Conservation (phyloP, 2,797 vertebrate genomes). For the Erpetoichthys calabaricus region DNA sequence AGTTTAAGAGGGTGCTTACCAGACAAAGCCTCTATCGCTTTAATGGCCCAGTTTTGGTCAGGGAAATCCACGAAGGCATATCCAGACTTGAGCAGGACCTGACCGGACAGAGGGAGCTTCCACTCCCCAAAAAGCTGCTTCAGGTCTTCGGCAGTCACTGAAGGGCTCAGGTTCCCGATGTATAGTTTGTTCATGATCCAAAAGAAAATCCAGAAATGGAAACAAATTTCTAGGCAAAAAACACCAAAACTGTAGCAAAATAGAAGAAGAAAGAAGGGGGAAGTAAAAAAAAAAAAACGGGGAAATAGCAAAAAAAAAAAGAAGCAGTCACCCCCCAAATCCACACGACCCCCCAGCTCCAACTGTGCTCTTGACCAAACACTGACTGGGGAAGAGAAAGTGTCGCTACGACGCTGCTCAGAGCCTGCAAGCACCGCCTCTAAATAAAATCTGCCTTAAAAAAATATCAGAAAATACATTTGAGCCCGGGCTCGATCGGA, state of each 20-base stretch:
- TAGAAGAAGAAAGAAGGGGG: conserved; percentile 22
- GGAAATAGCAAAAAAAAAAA: conserved; percentile 29
- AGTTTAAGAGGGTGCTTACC: conserved; percentile 55
- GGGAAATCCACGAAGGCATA: conserved; percentile 90
- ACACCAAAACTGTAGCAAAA: conserved; percentile 17
- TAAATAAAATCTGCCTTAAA: conserved; percentile 56
- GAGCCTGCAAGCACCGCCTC: conserved; percentile 64
- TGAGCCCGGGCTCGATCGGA: conserved; percentile 35
- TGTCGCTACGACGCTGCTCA: conserved; percentile 60
- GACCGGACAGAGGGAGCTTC: conserved; percentile 73
- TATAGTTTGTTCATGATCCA: conserved; percentile 92
- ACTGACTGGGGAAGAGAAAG: conserved; percentile 57
- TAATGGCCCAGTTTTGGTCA: conserved; percentile 83
- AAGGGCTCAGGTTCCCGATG: conserved; percentile 86
- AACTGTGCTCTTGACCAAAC: conserved; percentile 62
- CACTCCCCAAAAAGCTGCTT: conserved; percentile 77
- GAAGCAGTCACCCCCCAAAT: conserved; percentile 44
- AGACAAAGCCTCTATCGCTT: conserved; percentile 77
- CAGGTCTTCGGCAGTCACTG: conserved; percentile 82
- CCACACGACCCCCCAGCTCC: conserved; percentile 53
- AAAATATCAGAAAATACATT: conserved; percentile 47
- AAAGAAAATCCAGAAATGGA: conserved; percentile 38
- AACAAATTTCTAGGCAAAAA: conserved; percentile 32
- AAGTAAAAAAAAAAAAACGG: conserved; percentile 14
- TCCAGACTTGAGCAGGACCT: conserved; percentile 81